Base-by-base conservation (phyloP, 2,888 invertebrate genomes). In the Spodoptera exigua region DNA sequence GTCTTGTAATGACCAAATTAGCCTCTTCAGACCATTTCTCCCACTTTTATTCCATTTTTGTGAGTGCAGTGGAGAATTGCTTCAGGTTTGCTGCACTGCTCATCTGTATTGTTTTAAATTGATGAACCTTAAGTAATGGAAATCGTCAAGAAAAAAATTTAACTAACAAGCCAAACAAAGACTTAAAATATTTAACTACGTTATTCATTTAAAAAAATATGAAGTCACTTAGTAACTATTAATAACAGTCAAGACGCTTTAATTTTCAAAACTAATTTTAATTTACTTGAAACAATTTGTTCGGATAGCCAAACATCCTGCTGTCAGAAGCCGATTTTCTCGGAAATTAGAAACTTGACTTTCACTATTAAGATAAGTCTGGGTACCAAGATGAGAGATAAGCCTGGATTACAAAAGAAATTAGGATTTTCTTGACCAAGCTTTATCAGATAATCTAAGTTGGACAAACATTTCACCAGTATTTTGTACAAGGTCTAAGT, bases 1-100 rank as follows among this genome's bases (percentile, higher is more conserved):
- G 65, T 63, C 65, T 46, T 56, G 65, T 67, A 67, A 70, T 64
- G 34, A 39, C 0, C 7, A 47, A 55, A 67, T 56, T 52, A 67
- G 52, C 65, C 18, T 13, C 39, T 12, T 18, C 18, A n/a, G 27
- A 49, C 40, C 37, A 21, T 34, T 46, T 41, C 21, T 12, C 4
- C 47, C 16, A 39, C 34, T 70, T 53, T 47, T 36, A 37, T 60
- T 68, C 39, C 61, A 44, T 60, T 41, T 44, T 35, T 39, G n/a
- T 44, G 60, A 13, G 12, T 12, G 37, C 5, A 7, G 14, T 17
- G 34, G n/a, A 43, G n/a, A 11, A 46, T 41, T 11, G 17, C n/a
- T 35, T 5, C 14, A 11, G 9, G n/a, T 9, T n/a, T 18, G 37
- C 16, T 10, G 32, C n/a, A 27, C 27, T 9, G 9, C 4, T 27